Percentiles rank a stretch among this genome's conserved stretches.
Evolutionary conservation across 2,113 vertebrate genomes (phyloP).

Genomic region (Cinclus mexicanus): DNA sequence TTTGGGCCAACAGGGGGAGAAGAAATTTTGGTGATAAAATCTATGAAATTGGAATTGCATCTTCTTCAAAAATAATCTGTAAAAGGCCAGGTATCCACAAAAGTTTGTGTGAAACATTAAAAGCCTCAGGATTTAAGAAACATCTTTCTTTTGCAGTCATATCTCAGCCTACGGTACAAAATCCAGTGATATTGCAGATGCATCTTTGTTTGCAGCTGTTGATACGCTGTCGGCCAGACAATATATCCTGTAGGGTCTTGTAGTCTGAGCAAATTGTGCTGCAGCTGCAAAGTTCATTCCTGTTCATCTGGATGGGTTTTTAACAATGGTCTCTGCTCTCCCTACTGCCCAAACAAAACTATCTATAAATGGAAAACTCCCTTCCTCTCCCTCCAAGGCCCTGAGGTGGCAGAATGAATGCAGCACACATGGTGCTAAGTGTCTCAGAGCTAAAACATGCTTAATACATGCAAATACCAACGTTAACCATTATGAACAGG

Average conservation of each 20-base stretch:
- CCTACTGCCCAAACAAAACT: slow-evolving; percentile 38
- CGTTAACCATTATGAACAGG: slow-evolving; percentile 57
- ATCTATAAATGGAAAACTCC: slow-evolving; percentile 4
- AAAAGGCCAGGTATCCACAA: background rate
- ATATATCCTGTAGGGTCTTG: slow-evolving; percentile 34
- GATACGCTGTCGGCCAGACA: background rate
- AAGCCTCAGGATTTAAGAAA: background rate
- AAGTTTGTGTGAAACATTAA: background rate
- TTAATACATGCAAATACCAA: slow-evolving; percentile 56
- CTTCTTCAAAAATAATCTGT: background rate
- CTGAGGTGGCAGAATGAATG: slow-evolving; percentile 20
- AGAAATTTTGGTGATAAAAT: background rate
- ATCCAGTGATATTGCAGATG: background rate
- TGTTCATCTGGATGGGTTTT: slow-evolving; percentile 34
- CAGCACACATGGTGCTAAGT: slow-evolving; percentile 49
- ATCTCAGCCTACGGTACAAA: background rate
- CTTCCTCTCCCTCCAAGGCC: background rate
- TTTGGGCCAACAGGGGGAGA: background rate
- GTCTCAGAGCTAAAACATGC: slow-evolving; percentile 55
- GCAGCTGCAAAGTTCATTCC: slow-evolving; percentile 54
- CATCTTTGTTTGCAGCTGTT: slow-evolving; percentile 4
- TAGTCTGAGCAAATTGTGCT: slow-evolving; percentile 23
- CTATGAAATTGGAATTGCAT: background rate
- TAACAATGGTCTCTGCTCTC: slow-evolving; percentile 38
- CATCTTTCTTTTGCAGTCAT: background rate